These are phyloP conservation scores for Nematostella vectensis DNA, from an alignment of 92 coral and sea anemone species.

Conservation along the genomic window DNA sequence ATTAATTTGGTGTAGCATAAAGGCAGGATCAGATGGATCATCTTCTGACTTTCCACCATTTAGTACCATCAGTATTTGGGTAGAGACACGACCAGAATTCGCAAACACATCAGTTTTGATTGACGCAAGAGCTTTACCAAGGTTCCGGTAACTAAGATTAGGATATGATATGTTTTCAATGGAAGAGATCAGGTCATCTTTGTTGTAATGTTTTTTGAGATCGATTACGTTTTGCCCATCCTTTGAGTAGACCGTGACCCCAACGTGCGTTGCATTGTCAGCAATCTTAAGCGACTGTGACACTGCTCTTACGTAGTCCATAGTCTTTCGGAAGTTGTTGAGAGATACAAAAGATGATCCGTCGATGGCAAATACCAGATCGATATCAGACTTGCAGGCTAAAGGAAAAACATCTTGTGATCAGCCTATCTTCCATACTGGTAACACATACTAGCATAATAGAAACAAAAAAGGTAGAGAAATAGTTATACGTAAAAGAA, in stretches of 20 bases:
- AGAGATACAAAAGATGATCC: neutral
- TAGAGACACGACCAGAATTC: neutral
- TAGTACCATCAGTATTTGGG: neutral
- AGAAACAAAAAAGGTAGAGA: no score
- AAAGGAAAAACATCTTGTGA: neutral
- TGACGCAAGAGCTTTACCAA: neutral
- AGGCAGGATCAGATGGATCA: slow-evolving; percentile 2
- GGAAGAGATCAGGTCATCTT: neutral
- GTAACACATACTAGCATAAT: neutral
- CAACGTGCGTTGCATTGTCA: neutral
- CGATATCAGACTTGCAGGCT: neutral
- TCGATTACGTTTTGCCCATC: neutral
- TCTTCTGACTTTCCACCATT: neutral
- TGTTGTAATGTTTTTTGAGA: neutral
- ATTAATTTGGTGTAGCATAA: neutral
- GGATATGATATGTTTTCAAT: slow-evolving; percentile 2
- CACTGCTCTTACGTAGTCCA: neutral
- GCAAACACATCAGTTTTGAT: neutral
- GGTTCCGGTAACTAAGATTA: neutral
- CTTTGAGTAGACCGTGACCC: neutral
- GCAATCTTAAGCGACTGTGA: neutral
- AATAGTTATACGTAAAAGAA: no score
- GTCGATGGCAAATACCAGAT: neutral
- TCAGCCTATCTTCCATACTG: no score
- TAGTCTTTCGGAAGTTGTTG: neutral